phyloP scores from a whole-genome alignment of 2,888 invertebrate genomes.

The Automeris io region DNA sequence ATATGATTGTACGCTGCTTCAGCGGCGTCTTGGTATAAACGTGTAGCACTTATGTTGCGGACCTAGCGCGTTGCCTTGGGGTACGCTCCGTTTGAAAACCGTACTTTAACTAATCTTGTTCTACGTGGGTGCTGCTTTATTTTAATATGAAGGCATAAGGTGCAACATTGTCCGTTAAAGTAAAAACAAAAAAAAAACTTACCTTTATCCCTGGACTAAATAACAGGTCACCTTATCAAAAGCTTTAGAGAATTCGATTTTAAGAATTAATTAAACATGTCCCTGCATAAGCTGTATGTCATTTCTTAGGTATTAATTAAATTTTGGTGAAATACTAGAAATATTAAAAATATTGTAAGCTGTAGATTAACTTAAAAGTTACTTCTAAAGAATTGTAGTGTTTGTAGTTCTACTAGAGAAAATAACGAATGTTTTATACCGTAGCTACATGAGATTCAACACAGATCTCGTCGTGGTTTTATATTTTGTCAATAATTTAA shows the following conservation, averaged over 20 bases:
- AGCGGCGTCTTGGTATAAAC: conserved; percentile 5
- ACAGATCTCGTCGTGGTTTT: no score
- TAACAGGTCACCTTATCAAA: background rate
- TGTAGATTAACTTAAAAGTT: no score
- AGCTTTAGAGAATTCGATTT: background rate
- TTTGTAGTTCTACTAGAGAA: no score
- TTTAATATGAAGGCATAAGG: background rate
- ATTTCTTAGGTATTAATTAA: no score
- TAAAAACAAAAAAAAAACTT: background rate
- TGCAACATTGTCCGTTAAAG: background rate
- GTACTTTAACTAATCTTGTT: conserved; percentile 30
- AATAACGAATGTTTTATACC: no score
- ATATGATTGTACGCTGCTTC: conserved; percentile 36
- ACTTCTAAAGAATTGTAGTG: no score
- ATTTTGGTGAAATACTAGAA: no score
- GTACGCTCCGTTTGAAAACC: conserved; percentile 33
- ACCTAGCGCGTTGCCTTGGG: conserved; percentile 43
- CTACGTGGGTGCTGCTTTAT: conserved; percentile 10
- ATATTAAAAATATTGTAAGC: no score
- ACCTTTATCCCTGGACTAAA: background rate
- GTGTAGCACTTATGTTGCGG: conserved; percentile 27
- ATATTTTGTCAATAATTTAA: no score
- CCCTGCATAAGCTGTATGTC: no score
- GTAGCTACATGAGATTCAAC: no score
- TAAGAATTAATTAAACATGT: no score